Base-by-base conservation (phyloP, 2,797 vertebrate genomes). In the Peromyscus aztecus region DNA sequence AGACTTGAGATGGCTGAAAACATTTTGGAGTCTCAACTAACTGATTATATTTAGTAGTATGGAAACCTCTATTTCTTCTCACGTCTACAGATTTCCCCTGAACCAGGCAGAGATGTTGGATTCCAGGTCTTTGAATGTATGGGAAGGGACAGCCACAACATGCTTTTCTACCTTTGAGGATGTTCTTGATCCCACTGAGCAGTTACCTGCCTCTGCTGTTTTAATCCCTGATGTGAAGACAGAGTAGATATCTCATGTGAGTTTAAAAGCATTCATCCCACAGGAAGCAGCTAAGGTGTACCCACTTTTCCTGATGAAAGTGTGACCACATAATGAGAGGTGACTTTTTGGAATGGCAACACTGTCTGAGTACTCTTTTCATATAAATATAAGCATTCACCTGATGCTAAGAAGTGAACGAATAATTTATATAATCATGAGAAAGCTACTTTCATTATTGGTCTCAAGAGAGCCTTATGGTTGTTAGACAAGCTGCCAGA, bases 391-490 rank as follows among this genome's bases (percentile, higher is more conserved):
- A 94, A 97, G 96, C 90, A 94, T 94, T 96, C 89, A 40, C 29
- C 61, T 82, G 31, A 43, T 93, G 73, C 91, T 95, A 95, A 98
- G 94, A 85, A 89, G 21, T 59, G 82, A 76, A 63, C 96, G 78
- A 63, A 94, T 87, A 98, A 97, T 96, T 96, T 97, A 90, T 21
- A 77, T 57, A 71, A 43, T 97, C 75, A 94, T 97, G 86, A 97
- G 90, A 91, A 76, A 97, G 80, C 71, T 92, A 55, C 59, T 97
- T 95, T 93, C 93, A 94, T 97, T 93, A 97, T 96, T 97, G 43
- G 96, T 97, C 80, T 94, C 8, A 81, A 92, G 63, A 89, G 67
- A 88, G 1, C 12, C 93, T 98, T 91, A 31, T 80, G 73, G 93
- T 95, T 91, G 98, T 71, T 82, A 97, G 94, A 96, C 43, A 93